Conservation (phyloP, 1,140 invertebrate species). For the Dendroctonus valens region DNA sequence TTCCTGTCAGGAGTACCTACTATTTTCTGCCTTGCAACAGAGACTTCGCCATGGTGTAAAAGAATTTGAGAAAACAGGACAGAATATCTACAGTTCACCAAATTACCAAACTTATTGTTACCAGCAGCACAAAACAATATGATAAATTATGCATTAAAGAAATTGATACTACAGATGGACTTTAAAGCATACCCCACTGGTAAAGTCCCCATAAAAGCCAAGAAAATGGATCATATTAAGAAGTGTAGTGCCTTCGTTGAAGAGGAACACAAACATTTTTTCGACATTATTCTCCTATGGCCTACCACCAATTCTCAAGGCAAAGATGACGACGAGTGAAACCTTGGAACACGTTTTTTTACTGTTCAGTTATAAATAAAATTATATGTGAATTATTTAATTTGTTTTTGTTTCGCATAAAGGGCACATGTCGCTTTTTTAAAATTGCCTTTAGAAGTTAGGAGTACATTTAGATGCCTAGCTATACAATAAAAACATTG, state of each 20-base stretch:
- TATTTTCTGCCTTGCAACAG: conserved; percentile 30
- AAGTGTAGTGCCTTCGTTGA: conserved; percentile 1
- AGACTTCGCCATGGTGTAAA: conserved; percentile 19
- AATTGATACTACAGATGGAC: background rate
- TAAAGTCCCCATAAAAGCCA: conserved; percentile 10
- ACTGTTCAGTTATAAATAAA: background rate
- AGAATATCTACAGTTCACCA: conserved; percentile 18
- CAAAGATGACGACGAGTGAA: background rate
- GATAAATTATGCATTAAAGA: conserved; percentile 1
- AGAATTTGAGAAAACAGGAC: conserved; percentile 12
- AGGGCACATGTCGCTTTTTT: conserved; percentile 6
- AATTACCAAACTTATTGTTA: conserved; percentile 12
- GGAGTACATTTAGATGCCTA: too few relatives aligned
- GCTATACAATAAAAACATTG: too few relatives aligned
- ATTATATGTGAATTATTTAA: background rate
- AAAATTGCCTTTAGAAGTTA: background rate
- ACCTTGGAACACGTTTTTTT: background rate
- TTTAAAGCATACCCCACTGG: conserved; percentile 8
- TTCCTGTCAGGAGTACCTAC: conserved; percentile 21
- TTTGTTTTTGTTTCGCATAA: conserved; percentile 5
- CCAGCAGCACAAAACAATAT: conserved; percentile 3
- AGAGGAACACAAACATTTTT: conserved; percentile 4
- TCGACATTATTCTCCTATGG: conserved; percentile 5
- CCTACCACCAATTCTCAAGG: conserved; percentile 9
- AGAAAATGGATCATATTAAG: conserved; percentile 11